Conservation (phyloP, 2,888 invertebrate species). For the Drosophila sordidula region DNA sequence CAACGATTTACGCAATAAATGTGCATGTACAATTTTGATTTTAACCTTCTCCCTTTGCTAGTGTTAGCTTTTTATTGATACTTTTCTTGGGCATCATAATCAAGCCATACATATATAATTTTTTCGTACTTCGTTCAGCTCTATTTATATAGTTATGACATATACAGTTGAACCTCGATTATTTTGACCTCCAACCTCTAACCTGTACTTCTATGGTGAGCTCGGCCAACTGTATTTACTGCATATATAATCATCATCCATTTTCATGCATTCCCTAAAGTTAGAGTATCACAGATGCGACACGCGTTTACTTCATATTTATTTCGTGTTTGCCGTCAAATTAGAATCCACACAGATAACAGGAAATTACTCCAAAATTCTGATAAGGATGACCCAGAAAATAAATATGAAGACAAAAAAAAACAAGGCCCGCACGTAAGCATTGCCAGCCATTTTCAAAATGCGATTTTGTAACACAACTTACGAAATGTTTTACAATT, state of each 20-base stretch:
- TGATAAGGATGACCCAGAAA: slow-evolving; percentile 57
- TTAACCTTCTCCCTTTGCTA: no score
- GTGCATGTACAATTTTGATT: not conserved
- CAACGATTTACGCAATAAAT: not conserved
- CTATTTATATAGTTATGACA: not conserved
- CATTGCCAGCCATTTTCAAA: slow-evolving; percentile 40
- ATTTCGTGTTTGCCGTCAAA: slow-evolving; percentile 12
- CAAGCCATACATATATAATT: not conserved
- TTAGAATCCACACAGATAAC: slow-evolving; percentile 27
- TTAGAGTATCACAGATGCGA: slow-evolving; percentile 20
- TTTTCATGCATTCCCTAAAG: not conserved
- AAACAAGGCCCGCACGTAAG: slow-evolving; percentile 7
- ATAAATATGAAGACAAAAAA: slow-evolving; percentile 1
- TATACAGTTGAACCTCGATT: no score
- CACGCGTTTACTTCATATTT: not conserved
- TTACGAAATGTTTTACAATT: slow-evolving; percentile 65
- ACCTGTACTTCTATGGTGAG: no score
- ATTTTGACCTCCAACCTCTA: no score
- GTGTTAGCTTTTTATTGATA: no score
- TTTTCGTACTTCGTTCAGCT: not conserved
- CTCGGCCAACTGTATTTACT: not conserved
- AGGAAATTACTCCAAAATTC: slow-evolving; percentile 6
- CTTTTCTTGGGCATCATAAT: no score
- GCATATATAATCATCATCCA: no score
- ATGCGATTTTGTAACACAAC: slow-evolving; percentile 56